Conservation (phyloP, 2,888 invertebrate genomes). For the Subacronicta megacephala region DNA sequence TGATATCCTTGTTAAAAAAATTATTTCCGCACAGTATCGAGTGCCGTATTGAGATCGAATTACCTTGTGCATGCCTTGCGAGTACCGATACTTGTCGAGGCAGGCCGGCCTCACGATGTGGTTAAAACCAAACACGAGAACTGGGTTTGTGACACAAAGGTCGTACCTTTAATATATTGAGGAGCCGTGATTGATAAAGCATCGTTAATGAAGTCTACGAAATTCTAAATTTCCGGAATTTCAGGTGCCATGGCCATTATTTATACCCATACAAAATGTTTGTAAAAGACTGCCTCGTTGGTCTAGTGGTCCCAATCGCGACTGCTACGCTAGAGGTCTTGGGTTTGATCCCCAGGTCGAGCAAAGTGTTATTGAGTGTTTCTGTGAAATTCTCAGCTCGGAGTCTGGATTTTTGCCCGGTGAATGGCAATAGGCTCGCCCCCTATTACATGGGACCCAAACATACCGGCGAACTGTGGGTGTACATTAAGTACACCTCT, state of each 20-base stretch:
- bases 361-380: too few relatives aligned
- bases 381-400: too few relatives aligned
- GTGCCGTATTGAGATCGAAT: constrained; percentile 70
- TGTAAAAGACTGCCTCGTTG: too few relatives aligned
- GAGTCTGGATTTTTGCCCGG: too few relatives aligned
- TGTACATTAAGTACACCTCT: too few relatives aligned
- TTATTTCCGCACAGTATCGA: constrained; percentile 70
- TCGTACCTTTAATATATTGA: constrained; percentile 31
- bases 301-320: too few relatives aligned
- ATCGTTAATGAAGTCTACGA: constrained; percentile 24
- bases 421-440: too few relatives aligned
- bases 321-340: too few relatives aligned
- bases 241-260: not conserved
- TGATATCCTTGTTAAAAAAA: constrained; percentile 70
- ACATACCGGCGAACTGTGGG: too few relatives aligned
- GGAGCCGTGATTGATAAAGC: constrained; percentile 18
- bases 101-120: constrained; percentile 66
- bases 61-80: constrained; percentile 62
- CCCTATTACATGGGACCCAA: too few relatives aligned
- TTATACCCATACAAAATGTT: not conserved
- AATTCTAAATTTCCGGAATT: not conserved
- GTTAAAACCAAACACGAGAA: constrained; percentile 56
- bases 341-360: too few relatives aligned
- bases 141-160: constrained; percentile 48
- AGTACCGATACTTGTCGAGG: constrained; percentile 67